Base-by-base conservation (phyloP, 2,797 vertebrate species). In the Gephyroberyx darwinii region DNA sequence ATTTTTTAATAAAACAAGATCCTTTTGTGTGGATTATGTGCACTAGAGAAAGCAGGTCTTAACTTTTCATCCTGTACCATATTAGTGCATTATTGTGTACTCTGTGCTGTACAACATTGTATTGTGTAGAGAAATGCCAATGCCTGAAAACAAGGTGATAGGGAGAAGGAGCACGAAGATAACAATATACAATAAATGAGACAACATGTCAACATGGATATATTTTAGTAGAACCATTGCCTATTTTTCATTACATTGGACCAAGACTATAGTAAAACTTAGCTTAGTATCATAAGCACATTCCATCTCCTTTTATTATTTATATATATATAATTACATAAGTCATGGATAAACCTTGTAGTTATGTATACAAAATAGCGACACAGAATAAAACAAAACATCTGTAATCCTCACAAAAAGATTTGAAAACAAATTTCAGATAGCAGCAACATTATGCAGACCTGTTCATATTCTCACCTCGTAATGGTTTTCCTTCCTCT, bases 171-270 rank as follows among this genome's bases (percentile, higher is more conserved):
- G 71, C 4, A 82, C 83, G 77, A 81, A 53, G 20, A 65, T 61
- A 79, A 50, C 2, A 7, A 71, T 12, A 51, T 73, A 41, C 73
- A 76, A 86, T 64, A 4, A 45, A 45, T 45, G 14, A 14, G 43
- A 69, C 82, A 84, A 82, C 55, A 69, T 33, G 31, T 69, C 31
- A 50, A 43, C 62, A 61, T 83, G 55, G 62, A 76, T n/a, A 4
- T 22, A 62, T 73, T 69, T 65, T 26, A 54, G 26, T 9, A 20
- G 31, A 67, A 53, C 35, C 3, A 20, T 22, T 33, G 26, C 50
- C 50, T 71, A 31, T 53, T 68, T 69, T 63, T n/a, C 19, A 26
- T 26, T 26, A 14, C 17, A 50, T 74, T 31, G 33, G 26, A 26
- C 26, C 16, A 45, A 50, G n/a, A 2, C 48, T 50, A 19, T 50